Conservation (phyloP, 1,140 invertebrate genomes). For the Samia ricini region DNA sequence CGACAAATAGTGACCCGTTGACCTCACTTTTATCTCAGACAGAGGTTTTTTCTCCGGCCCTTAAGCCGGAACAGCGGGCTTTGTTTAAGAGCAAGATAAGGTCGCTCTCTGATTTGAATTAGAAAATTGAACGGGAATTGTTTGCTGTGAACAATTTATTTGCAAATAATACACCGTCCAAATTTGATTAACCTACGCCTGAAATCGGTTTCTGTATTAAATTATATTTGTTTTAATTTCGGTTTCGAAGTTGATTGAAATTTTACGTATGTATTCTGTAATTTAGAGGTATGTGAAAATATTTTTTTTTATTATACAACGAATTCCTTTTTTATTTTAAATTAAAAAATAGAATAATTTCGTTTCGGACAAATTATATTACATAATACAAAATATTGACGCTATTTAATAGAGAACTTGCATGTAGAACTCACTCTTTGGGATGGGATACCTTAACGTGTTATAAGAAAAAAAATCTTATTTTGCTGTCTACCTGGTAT, state of each 20-base stretch:
- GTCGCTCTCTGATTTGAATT: slow-evolving; percentile 42
- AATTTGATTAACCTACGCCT: slow-evolving; percentile 29
- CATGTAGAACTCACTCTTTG: too few relatives aligned
- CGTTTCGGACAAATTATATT: too few relatives aligned
- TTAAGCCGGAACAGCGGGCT: slow-evolving; percentile 21
- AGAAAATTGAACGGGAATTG: slow-evolving; percentile 38
- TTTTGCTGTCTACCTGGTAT: too few relatives aligned
- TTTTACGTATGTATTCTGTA: background rate
- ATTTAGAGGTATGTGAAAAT: too few relatives aligned
- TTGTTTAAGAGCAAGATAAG: slow-evolving; percentile 38
- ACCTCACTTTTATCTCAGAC: slow-evolving; percentile 27
- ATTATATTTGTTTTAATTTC: background rate
- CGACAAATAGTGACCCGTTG: slow-evolving; percentile 29
- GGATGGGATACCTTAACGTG: too few relatives aligned
- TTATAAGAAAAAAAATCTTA: too few relatives aligned
- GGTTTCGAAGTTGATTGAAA: background rate
- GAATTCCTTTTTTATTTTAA: too few relatives aligned
- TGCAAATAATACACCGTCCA: slow-evolving; percentile 33
- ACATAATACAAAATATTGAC: too few relatives aligned
- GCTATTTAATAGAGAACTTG: too few relatives aligned
- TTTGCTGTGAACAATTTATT: slow-evolving; percentile 37
- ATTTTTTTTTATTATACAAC: too few relatives aligned
- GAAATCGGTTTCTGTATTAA: background rate
- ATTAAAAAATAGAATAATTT: too few relatives aligned
- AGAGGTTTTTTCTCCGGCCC: slow-evolving; percentile 2